These are phyloP conservation scores for Cylas formicarius DNA, from an alignment of 1,140 invertebrate genomes.

Conservation along the genomic window DNA sequence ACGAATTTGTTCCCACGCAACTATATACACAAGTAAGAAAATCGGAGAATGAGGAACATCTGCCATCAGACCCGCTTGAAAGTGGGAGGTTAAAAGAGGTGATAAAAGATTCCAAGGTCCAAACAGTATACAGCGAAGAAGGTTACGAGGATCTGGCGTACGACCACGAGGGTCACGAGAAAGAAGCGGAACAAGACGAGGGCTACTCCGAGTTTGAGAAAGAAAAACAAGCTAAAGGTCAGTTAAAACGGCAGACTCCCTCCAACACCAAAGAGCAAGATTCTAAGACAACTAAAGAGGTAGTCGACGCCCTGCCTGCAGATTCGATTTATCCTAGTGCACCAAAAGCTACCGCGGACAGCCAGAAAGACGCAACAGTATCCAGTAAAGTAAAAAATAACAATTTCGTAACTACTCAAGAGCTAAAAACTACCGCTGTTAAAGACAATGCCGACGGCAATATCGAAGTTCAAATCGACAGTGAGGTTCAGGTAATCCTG, in stretches of 20 bases:
- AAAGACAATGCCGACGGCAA: constrained; percentile 32
- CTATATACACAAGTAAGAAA: constrained; percentile 61
- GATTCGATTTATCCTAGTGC: constrained; percentile 1
- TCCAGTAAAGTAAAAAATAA: constrained; percentile 17
- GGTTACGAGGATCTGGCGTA: constrained; percentile 71
- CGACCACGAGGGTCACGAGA: constrained; percentile 65
- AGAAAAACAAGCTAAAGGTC: constrained; percentile 15
- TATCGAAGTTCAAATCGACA: constrained; percentile 31
- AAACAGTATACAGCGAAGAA: constrained; percentile 69
- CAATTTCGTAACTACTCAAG: constrained; percentile 39
- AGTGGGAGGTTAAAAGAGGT: constrained; percentile 54
- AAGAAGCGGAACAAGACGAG: constrained; percentile 52
- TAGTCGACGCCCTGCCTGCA: background rate
- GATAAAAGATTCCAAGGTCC: constrained; percentile 61
- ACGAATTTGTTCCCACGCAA: constrained; percentile 58
- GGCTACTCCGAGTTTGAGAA: constrained; percentile 30
- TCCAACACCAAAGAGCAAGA: background rate
- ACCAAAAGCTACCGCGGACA: background rate
- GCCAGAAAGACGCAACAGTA: background rate
- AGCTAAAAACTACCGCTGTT: constrained; percentile 43
- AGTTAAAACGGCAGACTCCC: constrained; percentile 14
- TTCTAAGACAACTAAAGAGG: background rate
- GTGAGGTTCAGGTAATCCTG: constrained; percentile 28
- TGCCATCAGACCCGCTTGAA: constrained; percentile 52
- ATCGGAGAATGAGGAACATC: constrained; percentile 51